phyloP scores from a whole-genome alignment of 2,888 invertebrate genomes.

The Amphiduros pacificus region DNA sequence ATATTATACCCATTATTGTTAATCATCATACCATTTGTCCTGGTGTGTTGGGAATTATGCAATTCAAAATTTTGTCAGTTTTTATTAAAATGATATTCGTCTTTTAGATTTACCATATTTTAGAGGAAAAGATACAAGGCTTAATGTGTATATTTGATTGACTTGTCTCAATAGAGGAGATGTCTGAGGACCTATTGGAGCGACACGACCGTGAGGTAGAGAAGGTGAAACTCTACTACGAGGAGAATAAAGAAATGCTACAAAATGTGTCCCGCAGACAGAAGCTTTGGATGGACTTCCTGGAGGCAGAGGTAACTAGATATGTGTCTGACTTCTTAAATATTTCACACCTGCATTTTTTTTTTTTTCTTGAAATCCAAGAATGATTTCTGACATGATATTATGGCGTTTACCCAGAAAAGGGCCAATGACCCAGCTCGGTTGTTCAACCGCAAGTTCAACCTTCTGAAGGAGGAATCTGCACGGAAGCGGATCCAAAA shows the following conservation, averaged over 20 bases:
- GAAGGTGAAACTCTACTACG: slow-evolving; percentile 63
- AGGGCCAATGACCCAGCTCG: slow-evolving; percentile 76
- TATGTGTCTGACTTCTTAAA: neutral
- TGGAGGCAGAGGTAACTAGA: slow-evolving; percentile 68
- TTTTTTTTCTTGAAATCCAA: neutral
- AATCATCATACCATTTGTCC: too few relatives aligned
- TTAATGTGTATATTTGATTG: neutral
- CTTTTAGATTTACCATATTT: too few relatives aligned
- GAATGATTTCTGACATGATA: too few relatives aligned
- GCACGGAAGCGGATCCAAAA: slow-evolving; percentile 77
- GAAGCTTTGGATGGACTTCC: slow-evolving; percentile 75
- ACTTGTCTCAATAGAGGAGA: slow-evolving; percentile 65
- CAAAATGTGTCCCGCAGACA: slow-evolving; percentile 66
- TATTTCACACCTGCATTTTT: neutral
- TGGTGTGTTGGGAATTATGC: too few relatives aligned
- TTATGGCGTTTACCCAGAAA: too few relatives aligned
- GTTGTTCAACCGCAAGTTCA: slow-evolving; percentile 83
- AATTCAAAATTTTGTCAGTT: too few relatives aligned
- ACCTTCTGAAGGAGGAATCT: slow-evolving; percentile 81
- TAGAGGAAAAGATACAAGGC: too few relatives aligned
- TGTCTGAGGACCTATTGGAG: slow-evolving; percentile 77
- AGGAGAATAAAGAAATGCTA: slow-evolving; percentile 53
- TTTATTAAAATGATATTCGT: too few relatives aligned
- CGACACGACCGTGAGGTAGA: slow-evolving; percentile 78
- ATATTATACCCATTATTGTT: too few relatives aligned